These are phyloP conservation scores for Caerostris darwini DNA, from an alignment of 1,140 invertebrate species.

Conservation along the genomic window DNA sequence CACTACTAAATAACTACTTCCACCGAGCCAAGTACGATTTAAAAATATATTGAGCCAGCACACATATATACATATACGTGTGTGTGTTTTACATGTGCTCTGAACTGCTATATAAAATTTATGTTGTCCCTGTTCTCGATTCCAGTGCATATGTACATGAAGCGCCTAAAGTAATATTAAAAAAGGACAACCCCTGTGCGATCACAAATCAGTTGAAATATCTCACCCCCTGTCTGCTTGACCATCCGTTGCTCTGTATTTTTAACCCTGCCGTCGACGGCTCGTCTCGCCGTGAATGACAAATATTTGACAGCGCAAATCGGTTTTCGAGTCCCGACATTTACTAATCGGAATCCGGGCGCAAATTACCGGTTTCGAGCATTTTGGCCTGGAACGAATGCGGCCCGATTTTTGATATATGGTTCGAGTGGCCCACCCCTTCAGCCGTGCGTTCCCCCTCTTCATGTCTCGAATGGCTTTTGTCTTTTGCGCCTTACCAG, in stretches of 20 bases:
- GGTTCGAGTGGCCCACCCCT: slow-evolving; percentile 58
- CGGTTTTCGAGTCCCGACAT: slow-evolving; percentile 67
- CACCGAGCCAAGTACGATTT: too few relatives aligned
- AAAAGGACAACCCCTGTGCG: background rate
- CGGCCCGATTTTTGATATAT: slow-evolving; percentile 63
- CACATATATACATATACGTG: too few relatives aligned
- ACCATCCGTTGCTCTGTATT: slow-evolving; percentile 58
- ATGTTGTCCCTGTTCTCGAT: background rate
- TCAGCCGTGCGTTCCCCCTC: slow-evolving; percentile 7
- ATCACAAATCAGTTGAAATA: background rate
- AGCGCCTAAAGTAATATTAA: background rate
- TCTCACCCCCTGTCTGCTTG: slow-evolving; percentile 43
- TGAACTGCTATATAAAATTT: too few relatives aligned
- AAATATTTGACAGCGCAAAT: slow-evolving; percentile 75
- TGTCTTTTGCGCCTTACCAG: slow-evolving; percentile 32
- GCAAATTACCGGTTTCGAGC: slow-evolving; percentile 74
- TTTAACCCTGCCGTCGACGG: slow-evolving; percentile 73
- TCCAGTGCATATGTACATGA: background rate
- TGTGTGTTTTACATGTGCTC: too few relatives aligned
- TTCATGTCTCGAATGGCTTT: slow-evolving; percentile 34
- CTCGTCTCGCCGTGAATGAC: slow-evolving; percentile 76
- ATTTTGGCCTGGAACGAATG: slow-evolving; percentile 58
- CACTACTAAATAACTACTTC: too few relatives aligned
- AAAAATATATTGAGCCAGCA: too few relatives aligned
- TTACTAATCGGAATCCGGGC: slow-evolving; percentile 72